These are phyloP conservation scores for Bursaphelenchus mucronatus DNA, from an alignment of 1,140 invertebrate genomes.

Conservation along the genomic window DNA sequence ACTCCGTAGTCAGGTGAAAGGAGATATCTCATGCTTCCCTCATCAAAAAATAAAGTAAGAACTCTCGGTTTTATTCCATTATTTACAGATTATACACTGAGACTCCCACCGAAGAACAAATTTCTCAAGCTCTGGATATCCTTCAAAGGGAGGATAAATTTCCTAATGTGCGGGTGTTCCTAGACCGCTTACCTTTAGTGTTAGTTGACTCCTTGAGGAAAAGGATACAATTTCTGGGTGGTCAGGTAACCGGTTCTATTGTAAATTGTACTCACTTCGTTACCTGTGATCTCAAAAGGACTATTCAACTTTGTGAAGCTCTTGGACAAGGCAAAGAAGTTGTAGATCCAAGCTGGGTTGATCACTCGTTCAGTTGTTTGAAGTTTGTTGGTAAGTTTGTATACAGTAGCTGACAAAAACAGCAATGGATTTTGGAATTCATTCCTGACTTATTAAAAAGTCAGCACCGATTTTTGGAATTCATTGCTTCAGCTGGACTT, in stretches of 20 bases:
- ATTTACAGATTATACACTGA: conserved; percentile 11
- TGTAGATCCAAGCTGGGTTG: conserved; percentile 33
- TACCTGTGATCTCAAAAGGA: conserved; percentile 26
- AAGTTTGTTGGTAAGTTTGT: conserved; percentile 31
- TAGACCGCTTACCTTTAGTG: conserved; percentile 24
- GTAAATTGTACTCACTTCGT: conserved; percentile 37
- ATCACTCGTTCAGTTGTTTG: conserved; percentile 23
- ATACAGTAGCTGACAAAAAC: neutral
- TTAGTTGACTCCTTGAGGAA: conserved; percentile 29
- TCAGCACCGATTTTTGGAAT: too few species aligned
- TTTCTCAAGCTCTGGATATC: conserved; percentile 18
- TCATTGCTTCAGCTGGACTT: too few species aligned
- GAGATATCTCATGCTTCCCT: conserved; percentile 24
- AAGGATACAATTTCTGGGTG: conserved; percentile 36
- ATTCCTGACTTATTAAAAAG: too few species aligned
- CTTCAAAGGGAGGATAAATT: neutral
- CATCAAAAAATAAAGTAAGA: conserved; percentile 31
- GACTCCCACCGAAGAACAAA: conserved; percentile 33
- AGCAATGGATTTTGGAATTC: too few species aligned
- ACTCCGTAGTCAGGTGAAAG: conserved; percentile 16
- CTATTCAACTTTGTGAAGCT: conserved; percentile 30
- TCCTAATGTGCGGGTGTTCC: conserved; percentile 20
- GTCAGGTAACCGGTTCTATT: conserved; percentile 15
- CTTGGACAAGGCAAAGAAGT: conserved; percentile 29
- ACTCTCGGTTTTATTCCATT: conserved; percentile 19